These are phyloP conservation scores for Caranx ignobilis DNA, from an alignment of 2,113 vertebrate genomes.

Conservation along the genomic window DNA sequence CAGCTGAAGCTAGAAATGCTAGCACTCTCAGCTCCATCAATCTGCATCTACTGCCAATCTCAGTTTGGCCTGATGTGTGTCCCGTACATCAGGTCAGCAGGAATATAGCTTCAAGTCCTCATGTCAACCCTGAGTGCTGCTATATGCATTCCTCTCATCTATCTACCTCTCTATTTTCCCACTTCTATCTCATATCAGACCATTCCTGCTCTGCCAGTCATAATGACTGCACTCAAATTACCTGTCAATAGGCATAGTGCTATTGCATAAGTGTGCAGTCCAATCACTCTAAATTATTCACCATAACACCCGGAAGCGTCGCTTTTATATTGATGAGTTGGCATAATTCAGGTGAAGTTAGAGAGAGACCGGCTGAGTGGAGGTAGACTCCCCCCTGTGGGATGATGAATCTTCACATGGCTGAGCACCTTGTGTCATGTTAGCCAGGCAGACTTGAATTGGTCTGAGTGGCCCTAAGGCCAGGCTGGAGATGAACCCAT, in stretches of 20 bases:
- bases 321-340: constrained; percentile 70
- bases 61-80: constrained; percentile 11
- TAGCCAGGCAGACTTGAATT: constrained; percentile 35
- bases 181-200: not conserved
- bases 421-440: constrained; percentile 44
- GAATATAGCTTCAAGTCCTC: not conserved
- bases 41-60: constrained; percentile 38
- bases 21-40: constrained; percentile 32
- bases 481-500: constrained; percentile 4
- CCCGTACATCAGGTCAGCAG: constrained; percentile 1
- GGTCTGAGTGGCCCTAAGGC: constrained; percentile 36
- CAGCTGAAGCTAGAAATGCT: constrained; percentile 13
- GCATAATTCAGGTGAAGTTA: constrained; percentile 52
- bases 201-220: constrained; percentile 20
- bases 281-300: constrained; percentile 71
- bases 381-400: not conserved
- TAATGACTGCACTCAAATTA: constrained; percentile 51
- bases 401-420: constrained; percentile 45
- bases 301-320: constrained; percentile 32
- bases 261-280: constrained; percentile 58
- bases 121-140: not conserved
- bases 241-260: constrained; percentile 65
- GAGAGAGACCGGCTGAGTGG: constrained; percentile 5
- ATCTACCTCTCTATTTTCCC: not conserved
- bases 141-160: not conserved